A percentile compares a stretch with the other conserved stretches of the same genome.
These are phyloP conservation scores for Ginglymostoma cirratum DNA, from an alignment of 2,113 vertebrate genomes.

Conservation along the genomic window DNA sequence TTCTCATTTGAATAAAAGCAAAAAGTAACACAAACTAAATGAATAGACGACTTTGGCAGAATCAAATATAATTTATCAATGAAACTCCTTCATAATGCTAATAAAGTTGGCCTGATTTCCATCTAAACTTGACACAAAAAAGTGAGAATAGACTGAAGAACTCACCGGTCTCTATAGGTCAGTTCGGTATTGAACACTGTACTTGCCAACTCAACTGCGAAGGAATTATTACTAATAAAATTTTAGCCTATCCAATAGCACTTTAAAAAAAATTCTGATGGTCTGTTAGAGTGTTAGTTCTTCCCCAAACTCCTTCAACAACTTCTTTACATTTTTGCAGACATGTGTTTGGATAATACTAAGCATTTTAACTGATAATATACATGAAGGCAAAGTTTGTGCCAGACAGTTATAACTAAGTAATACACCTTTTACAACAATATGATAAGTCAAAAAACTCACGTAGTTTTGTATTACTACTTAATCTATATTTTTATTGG, in stretches of 20 bases:
- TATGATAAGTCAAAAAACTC: neutral
- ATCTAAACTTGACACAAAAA: neutral
- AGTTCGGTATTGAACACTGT: neutral
- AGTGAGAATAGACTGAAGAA: neutral
- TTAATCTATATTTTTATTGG: neutral
- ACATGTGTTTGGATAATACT: neutral
- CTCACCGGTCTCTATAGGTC: no score
- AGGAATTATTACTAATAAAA: neutral
- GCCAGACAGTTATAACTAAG: neutral
- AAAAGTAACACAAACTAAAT: neutral
- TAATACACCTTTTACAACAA: neutral
- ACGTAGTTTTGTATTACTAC: neutral
- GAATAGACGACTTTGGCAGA: conserved; percentile 8
- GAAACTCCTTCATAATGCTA: neutral
- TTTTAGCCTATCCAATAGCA: neutral
- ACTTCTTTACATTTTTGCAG: neutral
- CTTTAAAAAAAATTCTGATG: neutral
- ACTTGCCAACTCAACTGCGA: no score
- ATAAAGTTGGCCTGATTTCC: neutral
- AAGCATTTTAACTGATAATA: neutral
- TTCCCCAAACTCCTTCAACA: neutral
- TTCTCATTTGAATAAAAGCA: neutral
- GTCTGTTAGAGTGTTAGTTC: neutral
- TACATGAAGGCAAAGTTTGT: neutral
- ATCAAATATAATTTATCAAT: neutral